Conservation (phyloP, 2,888 invertebrate genomes). For the Cylindroiulus punctatus region DNA sequence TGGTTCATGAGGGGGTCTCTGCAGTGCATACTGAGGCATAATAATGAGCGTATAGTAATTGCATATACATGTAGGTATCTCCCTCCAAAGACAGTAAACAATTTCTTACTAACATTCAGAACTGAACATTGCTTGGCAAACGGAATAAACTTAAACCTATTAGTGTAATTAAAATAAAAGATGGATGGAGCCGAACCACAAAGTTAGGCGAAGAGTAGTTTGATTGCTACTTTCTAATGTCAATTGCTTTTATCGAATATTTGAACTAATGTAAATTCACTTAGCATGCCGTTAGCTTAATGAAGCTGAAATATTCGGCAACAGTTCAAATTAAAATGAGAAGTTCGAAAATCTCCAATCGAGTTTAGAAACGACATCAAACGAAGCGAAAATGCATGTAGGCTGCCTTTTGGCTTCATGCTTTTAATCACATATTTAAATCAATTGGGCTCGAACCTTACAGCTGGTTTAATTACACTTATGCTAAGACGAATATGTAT, state of each 20-base stretch:
- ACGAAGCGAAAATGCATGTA: background rate
- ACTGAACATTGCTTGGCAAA: background rate
- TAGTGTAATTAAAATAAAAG: constrained; percentile 48
- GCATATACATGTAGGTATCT: background rate
- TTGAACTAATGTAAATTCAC: constrained; percentile 52
- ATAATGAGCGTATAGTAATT: background rate
- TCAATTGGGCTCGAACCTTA: background rate
- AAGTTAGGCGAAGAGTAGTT: constrained; percentile 42
- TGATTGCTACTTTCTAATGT: constrained; percentile 51
- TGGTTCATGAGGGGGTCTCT: background rate
- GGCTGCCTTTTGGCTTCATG: background rate
- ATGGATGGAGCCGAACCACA: constrained; percentile 42
- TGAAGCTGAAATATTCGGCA: constrained; percentile 34
- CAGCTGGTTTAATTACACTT: background rate
- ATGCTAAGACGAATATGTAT: background rate
- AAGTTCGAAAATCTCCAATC: constrained; percentile 1
- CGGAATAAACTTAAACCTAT: constrained; percentile 46
- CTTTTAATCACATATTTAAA: constrained; percentile 20
- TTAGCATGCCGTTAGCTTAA: constrained; percentile 47
- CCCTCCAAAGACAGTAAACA: background rate
- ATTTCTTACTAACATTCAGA: background rate
- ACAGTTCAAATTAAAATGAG: background rate
- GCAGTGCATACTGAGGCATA: background rate
- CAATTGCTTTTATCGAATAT: constrained; percentile 54
- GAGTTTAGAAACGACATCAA: constrained; percentile 21